Evolutionary conservation across 2,888 invertebrate species (phyloP), one percentile per base, ranked within the genome.

Genomic region (Xanthorhoe designata): DNA sequence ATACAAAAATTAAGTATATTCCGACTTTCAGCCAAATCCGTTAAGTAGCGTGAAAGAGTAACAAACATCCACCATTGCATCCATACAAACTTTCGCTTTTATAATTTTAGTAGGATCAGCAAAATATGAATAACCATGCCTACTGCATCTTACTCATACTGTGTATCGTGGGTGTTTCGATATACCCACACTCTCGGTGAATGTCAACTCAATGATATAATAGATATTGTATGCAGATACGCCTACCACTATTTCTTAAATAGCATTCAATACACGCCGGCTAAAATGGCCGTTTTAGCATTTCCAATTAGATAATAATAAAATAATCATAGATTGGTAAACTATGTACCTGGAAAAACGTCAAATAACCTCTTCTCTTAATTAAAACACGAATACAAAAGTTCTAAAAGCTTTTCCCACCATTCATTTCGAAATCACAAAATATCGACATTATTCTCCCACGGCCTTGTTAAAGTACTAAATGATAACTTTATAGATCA

Each of bases 161-260:
- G 51, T 51, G 38, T 6, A 17, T 8, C 54, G 66, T 69, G 29
- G 64, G 71, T 45, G 69, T 68, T 66, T 53, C 61, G 60, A 38
- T 56, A 61, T 4, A 50, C 62, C 68, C 59, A 71, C 68, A 60
- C 58, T 64, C 58, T 13, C 35, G 57, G 15, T 50, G 53, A 63
- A 64, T 67, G 54, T 63, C 63, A 63, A 59, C 10, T 8, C 35
- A 35, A 10, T 61, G 18, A 29, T 57, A 58, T 59, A 61, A 66
- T 61, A 58, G 64, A 42, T 57, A 61, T 38, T 29, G 56, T 51
- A 32, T 29, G 53, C 47, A n/a, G 32, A 57, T 57, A 61, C 49
- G 45, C 64, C n/a, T n/a, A n/a, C 60, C 60, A 65, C 60, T 56
- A 65, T 35, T 52, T 52, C 61, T 53, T 29, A 7, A 42, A 24